Evolutionary conservation across 2,113 vertebrate species (phyloP), one percentile per base, ranked within the genome.

Genomic region (Myotis brandtii): DNA sequence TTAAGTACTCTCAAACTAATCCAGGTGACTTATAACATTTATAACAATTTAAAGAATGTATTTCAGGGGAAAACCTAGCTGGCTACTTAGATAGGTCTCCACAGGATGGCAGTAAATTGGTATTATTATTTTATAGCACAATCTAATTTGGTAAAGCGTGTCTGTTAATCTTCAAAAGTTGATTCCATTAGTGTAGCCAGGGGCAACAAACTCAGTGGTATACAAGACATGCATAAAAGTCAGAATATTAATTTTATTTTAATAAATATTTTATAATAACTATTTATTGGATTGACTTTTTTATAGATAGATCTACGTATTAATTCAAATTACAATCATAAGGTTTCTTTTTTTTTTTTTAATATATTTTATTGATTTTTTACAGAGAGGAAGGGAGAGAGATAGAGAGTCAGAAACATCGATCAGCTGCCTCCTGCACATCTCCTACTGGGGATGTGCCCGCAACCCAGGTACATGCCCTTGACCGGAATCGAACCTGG

Each of bases 251-350:
- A 20, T 37, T 83, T 18, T 52, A 79, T 46, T 72, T 91, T 62
- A 92, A 48, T 46, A 87, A 69, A 76, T 66, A 40, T 34, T 25
- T 66, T 54, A 73, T 73, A 84, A 43, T 84, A 76, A 59, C 0
- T 82, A 23, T 37, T 70, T 88, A 92, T 9, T 72, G 5, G 9
- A 46, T 76, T 91, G 18, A 87, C 8, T 85, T 94, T 92, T 86
- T 86, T 67, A 46, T 27, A 80, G 48, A 3, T 23, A 91, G 32
- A 7, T 18, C 5, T 43, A 20, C 3, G 3, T 14, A 23, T 5
- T 70, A 72, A 86, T 96, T 92, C 37, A 93, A 91, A 82, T 77
- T 69, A 50, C 1, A 59, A 27, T 89, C 21, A 13, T 59, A 73
- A 69, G 5, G 0, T 73, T 97, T 54, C 23, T 69, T 59, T n/a